These are phyloP conservation scores for rat (Rattus norvegicus) DNA, from an alignment of 2,113 vertebrate genomes.

Conservation along the genomic window GRCr8 NC_086033.1:94336501-94337000, in stretches of 20 bases:
- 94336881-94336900: too few species aligned
- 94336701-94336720: not conserved
- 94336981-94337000: not conserved
- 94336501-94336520: too few species aligned
- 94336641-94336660: not conserved
- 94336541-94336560: not conserved
- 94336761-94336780: not conserved
- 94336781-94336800: not conserved
- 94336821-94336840: not conserved
- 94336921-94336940: not conserved
- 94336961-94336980: not conserved
- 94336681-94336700: not conserved
- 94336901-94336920: not conserved
- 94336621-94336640: not conserved
- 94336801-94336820: not conserved
- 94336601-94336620: too few species aligned
- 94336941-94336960: not conserved
- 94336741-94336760: not conserved
- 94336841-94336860: fast-evolving
- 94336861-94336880: too few species aligned
- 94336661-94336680: too few species aligned
- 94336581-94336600: too few species aligned
- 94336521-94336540: not conserved
- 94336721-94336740: too few species aligned
- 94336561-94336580: not conserved